Conservation (phyloP, 2,797 vertebrate species). For the Anomalospiza imberbis region DNA sequence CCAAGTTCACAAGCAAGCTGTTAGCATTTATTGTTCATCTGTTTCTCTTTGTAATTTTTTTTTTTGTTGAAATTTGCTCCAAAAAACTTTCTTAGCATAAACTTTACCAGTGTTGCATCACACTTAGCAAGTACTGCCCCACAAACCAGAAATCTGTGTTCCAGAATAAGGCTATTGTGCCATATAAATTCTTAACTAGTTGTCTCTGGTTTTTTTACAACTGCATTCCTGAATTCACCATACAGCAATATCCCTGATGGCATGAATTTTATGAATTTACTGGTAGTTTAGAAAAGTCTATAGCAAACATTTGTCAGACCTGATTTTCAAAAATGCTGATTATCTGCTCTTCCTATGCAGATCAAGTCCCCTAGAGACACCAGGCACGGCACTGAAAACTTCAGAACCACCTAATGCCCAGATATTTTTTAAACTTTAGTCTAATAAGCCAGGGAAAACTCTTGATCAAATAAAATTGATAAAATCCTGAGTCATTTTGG, state of each 20-base stretch:
- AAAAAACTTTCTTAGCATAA: not conserved
- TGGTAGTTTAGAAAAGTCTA: not conserved
- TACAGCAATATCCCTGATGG: not conserved
- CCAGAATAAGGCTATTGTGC: not conserved
- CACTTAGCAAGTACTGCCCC: not conserved
- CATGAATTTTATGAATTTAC: not conserved
- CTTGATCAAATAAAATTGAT: not conserved
- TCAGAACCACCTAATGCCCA: not conserved
- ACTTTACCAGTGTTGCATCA: not conserved
- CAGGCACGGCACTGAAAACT: not conserved
- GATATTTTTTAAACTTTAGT: not conserved
- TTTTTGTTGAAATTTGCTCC: not conserved
- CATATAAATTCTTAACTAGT: not conserved
- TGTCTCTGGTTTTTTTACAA: not conserved
- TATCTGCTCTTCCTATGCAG: not conserved
- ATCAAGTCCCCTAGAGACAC: accelerated
- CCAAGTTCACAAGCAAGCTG: not conserved
- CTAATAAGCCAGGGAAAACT: not conserved
- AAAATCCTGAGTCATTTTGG: not conserved
- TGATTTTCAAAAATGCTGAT: not conserved
- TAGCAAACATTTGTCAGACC: not conserved
- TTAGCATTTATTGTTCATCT: not conserved
- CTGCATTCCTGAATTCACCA: not conserved
- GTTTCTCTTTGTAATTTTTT: not conserved
- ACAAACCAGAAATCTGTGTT: not conserved